These are phyloP conservation scores for Drosophila ustulata DNA, from an alignment of 2,888 invertebrate genomes.

Conservation along the genomic window DNA sequence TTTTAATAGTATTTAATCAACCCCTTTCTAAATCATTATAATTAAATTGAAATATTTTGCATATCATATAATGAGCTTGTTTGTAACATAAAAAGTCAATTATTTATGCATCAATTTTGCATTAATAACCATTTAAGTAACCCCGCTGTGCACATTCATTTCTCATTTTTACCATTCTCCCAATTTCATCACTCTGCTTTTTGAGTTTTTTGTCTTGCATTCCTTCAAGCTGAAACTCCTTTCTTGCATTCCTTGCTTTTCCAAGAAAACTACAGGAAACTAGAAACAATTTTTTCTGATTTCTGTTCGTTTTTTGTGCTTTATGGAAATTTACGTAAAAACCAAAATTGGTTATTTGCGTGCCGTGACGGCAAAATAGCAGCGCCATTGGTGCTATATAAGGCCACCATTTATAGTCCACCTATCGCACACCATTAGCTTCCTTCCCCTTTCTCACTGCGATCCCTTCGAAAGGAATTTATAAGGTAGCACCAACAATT, in stretches of 20 bases:
- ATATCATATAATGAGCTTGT: no score
- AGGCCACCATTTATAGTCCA: neutral
- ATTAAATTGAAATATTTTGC: no score
- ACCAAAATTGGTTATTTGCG: constrained; percentile 69
- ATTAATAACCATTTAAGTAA: neutral
- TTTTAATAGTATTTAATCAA: neutral
- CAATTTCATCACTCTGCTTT: neutral
- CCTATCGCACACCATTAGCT: neutral
- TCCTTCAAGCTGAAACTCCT: constrained; percentile 4
- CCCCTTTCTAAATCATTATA: no score
- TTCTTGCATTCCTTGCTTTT: neutral
- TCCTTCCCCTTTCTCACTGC: neutral
- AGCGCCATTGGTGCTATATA: neutral
- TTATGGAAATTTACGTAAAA: constrained; percentile 28
- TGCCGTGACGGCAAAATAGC: constrained; percentile 38
- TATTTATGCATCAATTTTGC: neutral
- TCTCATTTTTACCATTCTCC: neutral
- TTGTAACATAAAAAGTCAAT: neutral
- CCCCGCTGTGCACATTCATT: neutral
- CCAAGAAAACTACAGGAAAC: constrained; percentile 15
- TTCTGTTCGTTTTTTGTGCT: constrained; percentile 4
- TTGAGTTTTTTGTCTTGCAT: neutral
- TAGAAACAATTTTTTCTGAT: neutral
- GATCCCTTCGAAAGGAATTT: constrained; percentile 1
- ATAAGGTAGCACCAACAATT: constrained; percentile 30